Evolutionary conservation across 2,113 vertebrate species (phyloP), one percentile per base, ranked within the genome.

Genomic region (Turdus rufiventris): DNA sequence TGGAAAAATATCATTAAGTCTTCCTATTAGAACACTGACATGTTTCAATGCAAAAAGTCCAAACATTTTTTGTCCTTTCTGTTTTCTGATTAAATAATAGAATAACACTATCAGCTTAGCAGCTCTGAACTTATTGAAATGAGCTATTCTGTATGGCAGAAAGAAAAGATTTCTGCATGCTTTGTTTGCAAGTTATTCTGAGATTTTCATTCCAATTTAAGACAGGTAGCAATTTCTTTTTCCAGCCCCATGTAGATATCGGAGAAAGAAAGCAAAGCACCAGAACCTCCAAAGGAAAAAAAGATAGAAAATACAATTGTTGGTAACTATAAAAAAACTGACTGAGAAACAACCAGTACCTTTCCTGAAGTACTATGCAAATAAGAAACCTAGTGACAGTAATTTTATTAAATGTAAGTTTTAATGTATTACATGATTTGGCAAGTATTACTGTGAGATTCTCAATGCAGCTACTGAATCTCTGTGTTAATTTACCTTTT

Each of bases 331-430:
- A 85, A 70, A 23, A 36, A 57, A 85, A 23, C 18, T 8, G 28
- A 65, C 42, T 88, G 45, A 75, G 65, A 77, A 88, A 67, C 5
- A 48, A 10, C 40, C 9, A 29, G 16, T 21, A 86, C 24, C 12
- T 75, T 63, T 91, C 47, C 45, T 83, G 36, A 74, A 61, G 17
- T 8, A 33, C 25, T 77, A 14, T 65, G n/a, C 28, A 56, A 62
- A 85, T 10, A 13, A 84, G 85, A 68, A 75, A 66, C 9, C 48
- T 47, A 42, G 45, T 74, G 61, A 74, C 24, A 28, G 19, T 60
- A 16, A 86, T 85, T 96, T 89, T 61, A 85, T 75, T 92, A 96
- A 91, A 76, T 33, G 51, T 33, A 87, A 90, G 90, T 71, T 29
- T n/a, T 76, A 31, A 89, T 80, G 74, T 82, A 91, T 89, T 85